Conservation (phyloP, 2,888 invertebrate species). For the Heteromurus nitidus region DNA sequence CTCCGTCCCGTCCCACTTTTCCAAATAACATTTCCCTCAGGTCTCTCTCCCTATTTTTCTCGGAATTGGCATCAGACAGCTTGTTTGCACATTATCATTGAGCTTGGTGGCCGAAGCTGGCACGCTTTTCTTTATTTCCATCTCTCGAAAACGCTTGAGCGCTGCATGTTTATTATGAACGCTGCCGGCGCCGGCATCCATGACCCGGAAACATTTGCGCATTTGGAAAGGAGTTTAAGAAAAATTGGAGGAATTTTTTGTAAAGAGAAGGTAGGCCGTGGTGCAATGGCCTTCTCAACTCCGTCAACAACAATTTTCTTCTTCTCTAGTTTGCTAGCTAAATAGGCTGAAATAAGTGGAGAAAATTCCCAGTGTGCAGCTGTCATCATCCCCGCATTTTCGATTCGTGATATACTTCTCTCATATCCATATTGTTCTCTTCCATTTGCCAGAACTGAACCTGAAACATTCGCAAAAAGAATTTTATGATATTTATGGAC, state of each 20-base stretch:
- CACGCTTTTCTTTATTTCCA: no score
- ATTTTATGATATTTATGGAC: neutral
- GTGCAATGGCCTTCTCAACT: neutral
- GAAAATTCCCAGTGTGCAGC: neutral
- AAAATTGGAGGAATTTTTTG: neutral
- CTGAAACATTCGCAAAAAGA: neutral
- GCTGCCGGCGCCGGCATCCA: no score
- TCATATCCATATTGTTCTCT: neutral
- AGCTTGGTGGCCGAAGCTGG: no score
- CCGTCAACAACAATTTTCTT: neutral
- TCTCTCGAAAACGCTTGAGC: no score
- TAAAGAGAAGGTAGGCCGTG: neutral
- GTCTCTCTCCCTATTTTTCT: neutral
- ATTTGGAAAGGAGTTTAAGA: neutral
- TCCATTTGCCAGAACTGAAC: neutral
- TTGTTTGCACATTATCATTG: neutral
- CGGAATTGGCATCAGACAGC: constrained; percentile 10
- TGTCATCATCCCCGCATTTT: neutral
- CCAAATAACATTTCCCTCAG: constrained; percentile 7
- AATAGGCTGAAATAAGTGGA: neutral
- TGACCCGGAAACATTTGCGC: neutral
- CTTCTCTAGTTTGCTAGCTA: no score
- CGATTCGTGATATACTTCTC: neutral
- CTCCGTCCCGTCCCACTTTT: constrained; percentile 29
- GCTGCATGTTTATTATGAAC: neutral